A percentile compares a stretch with the other conserved stretches of the same genome.
Conservation (phyloP, 2,113 vertebrate species). For the Tachysurus vachellii region DNA sequence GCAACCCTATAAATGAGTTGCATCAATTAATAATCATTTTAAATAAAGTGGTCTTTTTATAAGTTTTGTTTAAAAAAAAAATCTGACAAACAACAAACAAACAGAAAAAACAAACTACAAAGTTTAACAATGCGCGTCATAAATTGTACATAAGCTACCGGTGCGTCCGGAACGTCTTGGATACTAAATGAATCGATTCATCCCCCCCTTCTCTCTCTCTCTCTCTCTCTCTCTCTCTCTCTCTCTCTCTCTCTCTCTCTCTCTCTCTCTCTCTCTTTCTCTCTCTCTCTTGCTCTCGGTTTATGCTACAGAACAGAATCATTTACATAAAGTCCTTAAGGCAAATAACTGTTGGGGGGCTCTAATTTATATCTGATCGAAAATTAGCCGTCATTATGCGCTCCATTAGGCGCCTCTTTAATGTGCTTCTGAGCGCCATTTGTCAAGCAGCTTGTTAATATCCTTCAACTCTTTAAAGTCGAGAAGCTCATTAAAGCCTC, state of each 20-base stretch:
- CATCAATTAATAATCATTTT: not conserved
- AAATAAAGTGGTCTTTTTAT: not conserved
- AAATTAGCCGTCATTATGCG: slow-evolving; percentile 99
- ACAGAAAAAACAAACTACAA: not conserved
- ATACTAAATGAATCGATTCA: slow-evolving; percentile 59
- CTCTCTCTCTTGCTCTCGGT: slow-evolving; percentile 79
- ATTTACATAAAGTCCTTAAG: slow-evolving; percentile 99
- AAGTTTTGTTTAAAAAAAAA: not conserved
- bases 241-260: slow-evolving; percentile 72
- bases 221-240: slow-evolving; percentile 70
- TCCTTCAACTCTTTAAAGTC: slow-evolving; percentile 99
- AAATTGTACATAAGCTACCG: not conserved
- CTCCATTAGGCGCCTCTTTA: slow-evolving; percentile 99
- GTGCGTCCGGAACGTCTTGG: not conserved
- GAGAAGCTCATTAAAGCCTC: slow-evolving; percentile 99
- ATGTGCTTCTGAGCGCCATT: slow-evolving; percentile 99
- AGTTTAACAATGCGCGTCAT: not conserved
- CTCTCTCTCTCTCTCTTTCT: slow-evolving; percentile 70
- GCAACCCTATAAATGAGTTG: not conserved
- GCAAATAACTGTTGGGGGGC: slow-evolving; percentile 99
- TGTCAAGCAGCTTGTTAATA: slow-evolving; percentile 99
- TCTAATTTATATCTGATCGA: slow-evolving; percentile 99
- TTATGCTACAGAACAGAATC: slow-evolving; percentile 98
- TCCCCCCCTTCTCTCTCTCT: slow-evolving; percentile 70
- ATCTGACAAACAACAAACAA: not conserved